A percentile compares a stretch with the other conserved stretches of the same genome.
phyloP scores from a whole-genome alignment of 2,113 vertebrate species.

The Origma solitaria region DNA sequence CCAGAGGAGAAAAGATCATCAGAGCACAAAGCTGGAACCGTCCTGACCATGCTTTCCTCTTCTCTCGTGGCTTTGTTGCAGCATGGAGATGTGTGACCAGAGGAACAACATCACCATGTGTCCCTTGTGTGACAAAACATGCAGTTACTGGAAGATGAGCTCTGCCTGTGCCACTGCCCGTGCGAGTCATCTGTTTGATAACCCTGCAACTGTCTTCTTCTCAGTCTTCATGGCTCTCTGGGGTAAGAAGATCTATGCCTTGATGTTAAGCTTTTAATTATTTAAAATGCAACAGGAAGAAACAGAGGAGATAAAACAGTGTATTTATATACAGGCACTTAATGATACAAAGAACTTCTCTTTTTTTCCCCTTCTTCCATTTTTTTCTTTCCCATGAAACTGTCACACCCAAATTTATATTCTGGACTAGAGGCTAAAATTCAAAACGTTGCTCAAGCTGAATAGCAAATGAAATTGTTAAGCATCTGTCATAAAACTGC shows the following conservation, averaged over 20 bases:
- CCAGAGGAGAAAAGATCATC: background rate
- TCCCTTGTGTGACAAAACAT: conserved; percentile 89
- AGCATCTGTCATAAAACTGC: conserved; percentile 65
- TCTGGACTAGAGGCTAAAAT: conserved; percentile 50
- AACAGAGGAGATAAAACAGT: conserved; percentile 27
- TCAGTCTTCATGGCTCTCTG: conserved; percentile 98
- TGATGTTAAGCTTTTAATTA: conserved; percentile 35
- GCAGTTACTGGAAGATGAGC: conserved; percentile 94
- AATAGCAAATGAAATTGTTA: conserved; percentile 57
- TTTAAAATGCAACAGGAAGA: conserved; percentile 43
- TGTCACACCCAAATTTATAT: conserved; percentile 48
- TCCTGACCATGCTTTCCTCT: background rate
- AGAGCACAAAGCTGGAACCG: background rate
- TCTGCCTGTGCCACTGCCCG: conserved; percentile 89
- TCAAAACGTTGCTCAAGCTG: conserved; percentile 38
- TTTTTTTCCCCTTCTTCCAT: accelerated
- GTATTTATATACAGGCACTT: conserved; percentile 29
- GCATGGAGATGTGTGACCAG: conserved; percentile 96
- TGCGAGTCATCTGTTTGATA: conserved; percentile 97
- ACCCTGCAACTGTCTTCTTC: conserved; percentile 95
- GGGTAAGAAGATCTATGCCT: conserved; percentile 74
- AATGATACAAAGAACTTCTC: background rate
- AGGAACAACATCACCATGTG: conserved; percentile 97
- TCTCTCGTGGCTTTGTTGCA: conserved; percentile 43
- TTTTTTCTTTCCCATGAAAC: background rate